A percentile compares a stretch with the other conserved stretches of the same genome.
These are phyloP conservation scores for Noctua janthe DNA, from an alignment of 2,888 invertebrate genomes.

Conservation along the genomic window DNA sequence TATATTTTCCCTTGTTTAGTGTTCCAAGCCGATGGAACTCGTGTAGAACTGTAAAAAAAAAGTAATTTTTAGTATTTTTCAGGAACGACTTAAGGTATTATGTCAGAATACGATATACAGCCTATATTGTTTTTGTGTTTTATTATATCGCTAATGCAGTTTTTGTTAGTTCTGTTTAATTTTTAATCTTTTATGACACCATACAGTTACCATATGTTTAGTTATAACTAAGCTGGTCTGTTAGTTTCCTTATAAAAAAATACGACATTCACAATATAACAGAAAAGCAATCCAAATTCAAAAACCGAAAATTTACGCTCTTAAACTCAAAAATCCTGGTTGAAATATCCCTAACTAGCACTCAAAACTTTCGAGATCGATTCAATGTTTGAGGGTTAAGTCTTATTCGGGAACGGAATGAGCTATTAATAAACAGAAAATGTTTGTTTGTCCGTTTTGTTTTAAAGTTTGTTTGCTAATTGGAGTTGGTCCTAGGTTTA, in stretches of 20 bases:
- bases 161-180: not conserved
- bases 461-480: conserved; percentile 71
- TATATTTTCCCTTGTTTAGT: not conserved
- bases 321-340: conserved; percentile 33
- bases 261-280: not conserved
- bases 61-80: not conserved
- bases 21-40: not conserved
- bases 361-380: conserved; percentile 66
- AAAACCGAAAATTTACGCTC: conserved; percentile 5
- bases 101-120: not conserved
- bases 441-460: conserved; percentile 66
- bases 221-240: not conserved
- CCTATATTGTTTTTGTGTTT: not conserved
- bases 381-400: conserved; percentile 63
- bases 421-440: conserved; percentile 64
- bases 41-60: not conserved
- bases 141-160: not conserved
- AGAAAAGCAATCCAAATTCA: conserved; percentile 32
- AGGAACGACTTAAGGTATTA: too few species aligned
- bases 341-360: conserved; percentile 64
- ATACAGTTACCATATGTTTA: not conserved
- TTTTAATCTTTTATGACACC: not conserved
- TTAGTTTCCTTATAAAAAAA: not conserved
- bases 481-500: conserved; percentile 65
- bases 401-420: conserved; percentile 54